Evolutionary conservation across 1,140 invertebrate genomes (phyloP).

Genomic region (Drosophila mayri): DNA sequence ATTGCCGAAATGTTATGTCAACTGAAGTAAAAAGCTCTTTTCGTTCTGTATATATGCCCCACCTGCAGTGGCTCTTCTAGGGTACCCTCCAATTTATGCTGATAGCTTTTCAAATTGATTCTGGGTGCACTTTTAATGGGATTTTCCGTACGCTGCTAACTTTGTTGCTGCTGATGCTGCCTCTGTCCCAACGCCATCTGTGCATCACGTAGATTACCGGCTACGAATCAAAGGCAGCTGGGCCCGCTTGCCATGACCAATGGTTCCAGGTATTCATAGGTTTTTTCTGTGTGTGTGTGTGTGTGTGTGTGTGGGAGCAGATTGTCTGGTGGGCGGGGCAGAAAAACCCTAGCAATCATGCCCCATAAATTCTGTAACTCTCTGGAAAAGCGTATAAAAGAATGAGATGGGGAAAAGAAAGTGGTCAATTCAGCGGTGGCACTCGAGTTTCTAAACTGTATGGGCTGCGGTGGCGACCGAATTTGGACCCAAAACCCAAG

Average conservation of each 20-base stretch:
- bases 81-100: slow-evolving; percentile 30
- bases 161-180: slow-evolving; percentile 4
- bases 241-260: slow-evolving; percentile 36
- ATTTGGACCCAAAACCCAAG: slow-evolving; percentile 28
- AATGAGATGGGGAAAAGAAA: slow-evolving; percentile 21
- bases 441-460: slow-evolving; percentile 13
- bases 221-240: slow-evolving; percentile 36
- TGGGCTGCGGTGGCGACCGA: slow-evolving; percentile 16
- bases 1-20: slow-evolving; percentile 34
- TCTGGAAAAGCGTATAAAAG: slow-evolving; percentile 2
- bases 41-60: background rate
- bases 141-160: slow-evolving; percentile 37
- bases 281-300: background rate
- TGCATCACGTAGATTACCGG: slow-evolving; percentile 27
- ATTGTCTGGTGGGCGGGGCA: slow-evolving; percentile 14
- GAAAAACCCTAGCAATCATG: slow-evolving; percentile 30
- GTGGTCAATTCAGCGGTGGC: slow-evolving; percentile 31
- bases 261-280: slow-evolving; percentile 21
- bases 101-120: slow-evolving; percentile 59
- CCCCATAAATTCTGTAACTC: background rate
- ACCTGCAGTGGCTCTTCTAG: background rate
- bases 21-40: background rate
- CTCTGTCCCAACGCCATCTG: slow-evolving; percentile 26
- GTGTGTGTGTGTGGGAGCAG: slow-evolving; percentile 34
- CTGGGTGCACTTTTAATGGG: slow-evolving; percentile 57